phyloP scores from a whole-genome alignment of 2,797 vertebrate species.

The Lagodon rhomboides region DNA sequence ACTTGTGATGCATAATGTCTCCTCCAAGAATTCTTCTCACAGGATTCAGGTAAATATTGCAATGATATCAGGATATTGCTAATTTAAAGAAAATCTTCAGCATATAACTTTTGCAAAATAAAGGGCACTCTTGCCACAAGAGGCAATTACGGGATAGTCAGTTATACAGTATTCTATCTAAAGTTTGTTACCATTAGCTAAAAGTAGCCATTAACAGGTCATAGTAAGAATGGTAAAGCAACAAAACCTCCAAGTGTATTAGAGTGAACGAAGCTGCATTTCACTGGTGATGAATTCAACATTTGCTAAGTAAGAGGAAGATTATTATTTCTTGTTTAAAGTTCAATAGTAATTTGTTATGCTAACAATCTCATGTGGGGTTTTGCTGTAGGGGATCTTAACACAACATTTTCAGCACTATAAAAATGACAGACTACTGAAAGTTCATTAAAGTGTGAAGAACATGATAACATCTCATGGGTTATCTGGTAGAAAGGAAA shows the following conservation, averaged over 20 bases:
- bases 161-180: not conserved
- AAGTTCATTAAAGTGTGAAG: not conserved
- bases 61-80: too few species aligned
- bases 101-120: too few species aligned
- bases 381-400: too few species aligned
- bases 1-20: not conserved
- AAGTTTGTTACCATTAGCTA: not conserved
- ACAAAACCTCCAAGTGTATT: not conserved
- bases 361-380: too few species aligned
- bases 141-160: too few species aligned
- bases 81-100: too few species aligned
- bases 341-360: too few species aligned
- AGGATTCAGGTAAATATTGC: too few species aligned
- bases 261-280: not conserved
- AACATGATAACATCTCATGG: not conserved
- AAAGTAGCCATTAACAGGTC: not conserved
- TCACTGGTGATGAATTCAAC: not conserved
- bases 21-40: too few species aligned
- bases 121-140: too few species aligned
- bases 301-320: not conserved
- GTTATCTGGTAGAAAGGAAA: slow-evolving; percentile 7
- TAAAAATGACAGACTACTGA: not conserved
- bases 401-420: not conserved
- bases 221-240: not conserved
- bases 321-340: not conserved